These are phyloP conservation scores for Cyanistes caeruleus DNA, from an alignment of 2,113 vertebrate genomes.

Conservation along the genomic window DNA sequence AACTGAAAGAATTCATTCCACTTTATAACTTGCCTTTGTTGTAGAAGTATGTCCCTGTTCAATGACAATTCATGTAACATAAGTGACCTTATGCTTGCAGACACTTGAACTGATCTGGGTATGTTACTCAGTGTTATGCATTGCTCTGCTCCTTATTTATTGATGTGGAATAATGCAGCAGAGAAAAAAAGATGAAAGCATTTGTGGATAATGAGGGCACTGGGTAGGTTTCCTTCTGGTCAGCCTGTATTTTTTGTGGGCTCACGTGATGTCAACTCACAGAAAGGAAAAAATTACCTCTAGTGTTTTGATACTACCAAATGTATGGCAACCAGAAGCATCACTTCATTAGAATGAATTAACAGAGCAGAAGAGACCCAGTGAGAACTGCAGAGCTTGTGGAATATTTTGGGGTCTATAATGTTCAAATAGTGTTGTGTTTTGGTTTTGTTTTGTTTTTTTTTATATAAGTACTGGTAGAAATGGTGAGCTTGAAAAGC, in stretches of 20 bases:
- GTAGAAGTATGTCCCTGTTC: neutral
- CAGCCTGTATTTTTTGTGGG: neutral
- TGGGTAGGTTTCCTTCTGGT: neutral
- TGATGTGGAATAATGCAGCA: neutral
- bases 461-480: neutral
- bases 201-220: neutral
- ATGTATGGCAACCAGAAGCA: neutral
- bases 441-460: neutral
- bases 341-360: neutral
- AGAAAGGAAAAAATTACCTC: neutral
- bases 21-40: neutral
- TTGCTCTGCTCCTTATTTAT: conserved; percentile 9
- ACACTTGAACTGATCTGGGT: neutral
- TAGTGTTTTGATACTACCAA: neutral
- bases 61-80: neutral
- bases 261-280: neutral
- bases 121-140: neutral
- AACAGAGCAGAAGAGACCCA: neutral
- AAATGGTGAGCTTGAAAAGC: neutral
- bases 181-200: neutral
- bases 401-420: neutral
- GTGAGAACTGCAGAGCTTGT: neutral
- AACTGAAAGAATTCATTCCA: neutral
- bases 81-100: neutral
- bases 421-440: neutral